Base-by-base conservation (phyloP, 2,797 vertebrate genomes). In the Enteromius fasciolatus region DNA sequence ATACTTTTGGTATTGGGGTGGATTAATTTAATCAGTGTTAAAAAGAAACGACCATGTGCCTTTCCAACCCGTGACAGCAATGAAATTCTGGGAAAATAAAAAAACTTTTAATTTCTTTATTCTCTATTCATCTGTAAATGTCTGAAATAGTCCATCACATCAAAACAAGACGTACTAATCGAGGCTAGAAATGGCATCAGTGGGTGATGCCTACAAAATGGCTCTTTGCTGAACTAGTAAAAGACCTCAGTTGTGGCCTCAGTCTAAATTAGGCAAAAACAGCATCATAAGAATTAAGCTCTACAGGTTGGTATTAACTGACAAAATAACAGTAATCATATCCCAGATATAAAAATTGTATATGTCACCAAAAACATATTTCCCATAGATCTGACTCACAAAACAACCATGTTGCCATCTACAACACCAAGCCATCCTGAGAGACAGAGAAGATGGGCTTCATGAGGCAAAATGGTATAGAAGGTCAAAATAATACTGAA, bases 151-250 rank as follows among this genome's bases (percentile, higher is more conserved):
- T 85, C 64, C 81, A 84, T 88, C 44, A 89, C 85, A 91, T 90
- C 87, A 89, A 88, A 91, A 92, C 93, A 89, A 39, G 79, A 90
- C 88, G 90, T 90, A 90, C 66, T 82, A 84, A 78, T 83, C 86
- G 78, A 86, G 85, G 90, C 90, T 90, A 88, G 84, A 89, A 89
- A 86, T 86, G 87, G 90, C 85, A 90, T 87, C 77, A 28, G 82
- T 91, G 90, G 76, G 90, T 87, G 89, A 93, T 85, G 87, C 33
- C 82, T 36, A 83, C 18, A 76, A 82, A 82, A 76, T n/a, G 10
- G 17, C 86, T 67, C 84, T 84, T 88, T 73, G 52, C 87, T 83
- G 84, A 87, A 67, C 87, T 76, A 87, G 88, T 89, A 89, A 78
- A 92, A 93, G 86, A 85, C 89, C 76, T 75, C 78, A 81, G 83